Base-by-base conservation (phyloP, 64 coral and sea anemone species). In the Actinia equina region DNA sequence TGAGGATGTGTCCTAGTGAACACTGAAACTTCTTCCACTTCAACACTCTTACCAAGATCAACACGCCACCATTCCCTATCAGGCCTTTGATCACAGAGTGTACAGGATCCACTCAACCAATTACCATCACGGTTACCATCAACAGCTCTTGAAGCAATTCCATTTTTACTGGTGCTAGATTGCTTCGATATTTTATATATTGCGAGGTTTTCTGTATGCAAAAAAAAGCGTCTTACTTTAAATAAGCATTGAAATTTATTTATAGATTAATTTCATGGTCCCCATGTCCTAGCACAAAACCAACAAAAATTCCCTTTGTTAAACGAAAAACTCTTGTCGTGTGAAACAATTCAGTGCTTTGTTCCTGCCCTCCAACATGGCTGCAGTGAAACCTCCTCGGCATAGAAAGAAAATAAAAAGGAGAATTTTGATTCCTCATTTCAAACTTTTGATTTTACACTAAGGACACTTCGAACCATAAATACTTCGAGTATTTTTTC, bases 121-220 rank as follows among this genome's bases (percentile, higher is more conserved):
- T 2, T 41, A 41, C 25, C 25, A 74, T 74, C 23, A 14, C 69
- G 69, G 15, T 74, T 74, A 74, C 69, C 69, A 30, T 74, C 69
- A 74, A 74, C 69, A 74, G 69, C 69, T 30, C 69, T 27, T 74
- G 69, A 74, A 74, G 69, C 69, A 74, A 41, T 30, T 10, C 69
- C 69, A 14, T 12, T 74, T 0, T 41, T 3, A 14, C 2, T 13
- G 4, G 27, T 74, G 69, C 23, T 30, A 74, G 69, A 74, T 74
- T 74, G 69, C 26, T n/a, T 15, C 41, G 69, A 11, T 74, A 26
- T n/a, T 41, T 74, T 74, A 8, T 74, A 41, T 4, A 74, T 11
- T 41, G 69, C 69, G 10, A 74, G 13, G 26, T 74, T 74, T 15
- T 74, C 69, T 74, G 25, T 74, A 23, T 23, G n/a, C 9, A 4